Evolutionary conservation across 1,140 invertebrate genomes (phyloP), one percentile per base, ranked within the genome.

Genomic region (Leptoteleia sp.): DNA sequence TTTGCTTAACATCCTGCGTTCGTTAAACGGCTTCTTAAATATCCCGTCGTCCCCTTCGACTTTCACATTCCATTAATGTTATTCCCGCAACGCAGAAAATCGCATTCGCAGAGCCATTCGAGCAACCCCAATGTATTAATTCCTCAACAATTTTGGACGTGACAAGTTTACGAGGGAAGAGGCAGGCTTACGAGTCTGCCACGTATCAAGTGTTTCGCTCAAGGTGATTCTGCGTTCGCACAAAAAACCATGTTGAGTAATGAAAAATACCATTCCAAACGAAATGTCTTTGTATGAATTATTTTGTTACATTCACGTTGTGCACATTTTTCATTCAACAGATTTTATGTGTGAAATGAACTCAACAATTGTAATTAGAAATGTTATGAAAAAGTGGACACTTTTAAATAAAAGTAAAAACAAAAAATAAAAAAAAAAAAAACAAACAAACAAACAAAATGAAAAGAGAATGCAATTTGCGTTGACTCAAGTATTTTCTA

Each of bases 21-120:
- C 7, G 38, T 48, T 62, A 64, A 72, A 72, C 68, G 54, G 57
- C 68, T 71, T 71, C 67, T 71, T 62, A 72, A 62, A 72, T 72
- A 64, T 72, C 68, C 31, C 38, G 48, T 13, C 57, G 47, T 62
- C 38, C 47, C 57, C 57, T 45, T 55, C 48, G 48, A 55, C 57
- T 62, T 62, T 54, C 57, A 55, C 47, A 19, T 72, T 25, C 68
- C 57, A 72, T 72, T 72, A 62, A 72, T 31, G 48, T 40, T 50
- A 59, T 70, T 70, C 33, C 37, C 25, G 35, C 19, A 13, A 52
- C 55, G 67, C 54, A 57, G 55, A 71, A 71, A 71, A 71, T 61
- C 67, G 67, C 47, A 11, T 61, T 61, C 55, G 19, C 42, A 40
- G 29, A 47, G 33, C 33, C 25, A 68, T 55, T 57, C 27, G 45